Base-by-base conservation (phyloP, 2,888 invertebrate species). In the Macaria notata region DNA sequence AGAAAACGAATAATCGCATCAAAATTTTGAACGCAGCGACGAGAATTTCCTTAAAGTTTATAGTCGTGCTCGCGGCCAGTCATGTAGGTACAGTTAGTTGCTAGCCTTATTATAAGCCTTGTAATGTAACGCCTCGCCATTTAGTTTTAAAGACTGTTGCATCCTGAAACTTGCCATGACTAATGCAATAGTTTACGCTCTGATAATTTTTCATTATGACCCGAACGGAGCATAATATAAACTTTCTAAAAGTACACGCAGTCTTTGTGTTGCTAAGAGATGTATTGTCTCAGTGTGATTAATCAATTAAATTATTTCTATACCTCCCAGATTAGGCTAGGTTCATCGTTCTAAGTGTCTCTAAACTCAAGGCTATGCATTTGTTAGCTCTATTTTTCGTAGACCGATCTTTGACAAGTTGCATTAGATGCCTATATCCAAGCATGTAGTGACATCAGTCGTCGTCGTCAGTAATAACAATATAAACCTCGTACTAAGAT, bases 141-240 rank as follows among this genome's bases (percentile, higher is more conserved):
- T 47, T 53, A 9, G 47, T 48, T 54, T 51, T 50, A 41, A 61
- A 62, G 59, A 62, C 50, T 49, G 52, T 59, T 54, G 63, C 56
- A 61, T 66, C 63, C 66, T 64, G 63, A 62, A 66, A 59, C 59
- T 56, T 56, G 56, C 57, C 54, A 65, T 66, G 59, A 63, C 62
- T 61, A 67, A 65, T 62, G 65, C 65, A 67, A 63, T 61, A 61
- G 52, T 62, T 63, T 46, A 49, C 63, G 66, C 65, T 65, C 66
- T 67, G 65, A 62, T 67, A 56, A 62, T 56, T 60, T 57, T 61
- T 59, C 56, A 59, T 64, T 56, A 62, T 60, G 56, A 60, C 61
- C 56, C 44, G 54, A 57, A 62, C 58, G 53, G 50, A 61, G 54
- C 62, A 56, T 50, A 59, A 47, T 48, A 44, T 55, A 53, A 55